Conservation (phyloP, 2,113 vertebrate genomes). For the Pterocles burchelli region DNA sequence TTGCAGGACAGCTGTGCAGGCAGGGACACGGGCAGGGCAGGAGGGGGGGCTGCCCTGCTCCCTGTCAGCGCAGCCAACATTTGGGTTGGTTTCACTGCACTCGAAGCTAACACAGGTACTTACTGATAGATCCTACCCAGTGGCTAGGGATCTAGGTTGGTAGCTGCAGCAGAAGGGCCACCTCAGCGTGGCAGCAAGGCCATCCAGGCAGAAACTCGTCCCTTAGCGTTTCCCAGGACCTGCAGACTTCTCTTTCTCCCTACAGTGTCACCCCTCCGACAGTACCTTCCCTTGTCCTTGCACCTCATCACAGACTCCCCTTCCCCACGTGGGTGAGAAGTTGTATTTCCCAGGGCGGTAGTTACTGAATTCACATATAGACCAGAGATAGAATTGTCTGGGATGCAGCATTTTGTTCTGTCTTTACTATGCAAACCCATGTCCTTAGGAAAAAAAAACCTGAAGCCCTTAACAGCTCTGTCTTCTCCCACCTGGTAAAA, state of each 20-base stretch:
- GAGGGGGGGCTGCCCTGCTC: neutral
- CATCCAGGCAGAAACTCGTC: neutral
- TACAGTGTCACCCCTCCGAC: neutral
- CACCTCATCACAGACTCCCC: neutral
- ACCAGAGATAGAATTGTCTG: accelerated
- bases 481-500: neutral
- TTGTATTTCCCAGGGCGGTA: neutral
- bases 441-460: neutral
- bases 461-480: neutral
- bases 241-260: neutral
- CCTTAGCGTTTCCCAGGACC: neutral
- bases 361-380: neutral
- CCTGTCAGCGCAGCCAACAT: neutral
- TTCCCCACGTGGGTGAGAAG: accelerated
- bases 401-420: neutral
- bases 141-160: too few species aligned
- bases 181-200: neutral
- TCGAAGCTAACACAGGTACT: neutral
- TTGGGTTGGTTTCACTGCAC: neutral
- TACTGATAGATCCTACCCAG: neutral
- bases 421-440: neutral
- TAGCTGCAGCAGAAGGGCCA: neutral
- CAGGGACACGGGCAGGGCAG: neutral
- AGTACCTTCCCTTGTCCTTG: neutral
- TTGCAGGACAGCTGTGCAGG: neutral